These are phyloP conservation scores for Deilephila porcellus DNA, from an alignment of 2,888 invertebrate genomes.

Conservation along the genomic window DNA sequence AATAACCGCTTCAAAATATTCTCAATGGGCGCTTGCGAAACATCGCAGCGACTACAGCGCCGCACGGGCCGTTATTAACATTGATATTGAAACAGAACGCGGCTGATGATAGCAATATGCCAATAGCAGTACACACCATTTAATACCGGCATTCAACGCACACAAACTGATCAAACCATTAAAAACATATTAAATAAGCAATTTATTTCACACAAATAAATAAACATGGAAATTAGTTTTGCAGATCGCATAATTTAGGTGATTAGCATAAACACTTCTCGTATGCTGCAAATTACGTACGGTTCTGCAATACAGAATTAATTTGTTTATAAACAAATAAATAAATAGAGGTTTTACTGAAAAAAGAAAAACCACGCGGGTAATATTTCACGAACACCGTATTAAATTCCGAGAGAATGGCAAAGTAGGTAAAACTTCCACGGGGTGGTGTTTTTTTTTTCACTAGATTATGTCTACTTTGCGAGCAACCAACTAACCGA, in stretches of 20 bases:
- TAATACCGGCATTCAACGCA: background rate
- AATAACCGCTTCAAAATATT: conserved; percentile 57
- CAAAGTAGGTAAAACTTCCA: conserved; percentile 54
- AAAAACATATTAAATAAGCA: background rate
- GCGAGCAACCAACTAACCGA: conserved; percentile 37
- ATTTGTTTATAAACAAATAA: too few species aligned
- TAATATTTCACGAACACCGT: conserved; percentile 44
- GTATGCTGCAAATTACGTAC: too few species aligned
- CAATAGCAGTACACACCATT: background rate
- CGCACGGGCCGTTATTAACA: conserved; percentile 44
- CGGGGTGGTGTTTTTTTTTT: conserved; percentile 44
- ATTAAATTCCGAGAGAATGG: conserved; percentile 52
- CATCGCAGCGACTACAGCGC: conserved; percentile 34
- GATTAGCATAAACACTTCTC: conserved; percentile 7
- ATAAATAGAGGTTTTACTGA: too few species aligned
- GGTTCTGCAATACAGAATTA: too few species aligned
- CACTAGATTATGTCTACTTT: conserved; percentile 48
- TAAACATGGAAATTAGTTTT: background rate
- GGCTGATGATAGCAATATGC: background rate
- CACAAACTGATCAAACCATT: background rate
- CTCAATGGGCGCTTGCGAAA: conserved; percentile 45
- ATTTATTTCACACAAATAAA: conserved; percentile 3
- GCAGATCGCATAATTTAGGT: background rate
- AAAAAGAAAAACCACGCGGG: conserved; percentile 21
- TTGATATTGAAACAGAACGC: conserved; percentile 45